phyloP scores from a whole-genome alignment of 2,113 vertebrate genomes.

The Hemibagrus wyckioides region DNA sequence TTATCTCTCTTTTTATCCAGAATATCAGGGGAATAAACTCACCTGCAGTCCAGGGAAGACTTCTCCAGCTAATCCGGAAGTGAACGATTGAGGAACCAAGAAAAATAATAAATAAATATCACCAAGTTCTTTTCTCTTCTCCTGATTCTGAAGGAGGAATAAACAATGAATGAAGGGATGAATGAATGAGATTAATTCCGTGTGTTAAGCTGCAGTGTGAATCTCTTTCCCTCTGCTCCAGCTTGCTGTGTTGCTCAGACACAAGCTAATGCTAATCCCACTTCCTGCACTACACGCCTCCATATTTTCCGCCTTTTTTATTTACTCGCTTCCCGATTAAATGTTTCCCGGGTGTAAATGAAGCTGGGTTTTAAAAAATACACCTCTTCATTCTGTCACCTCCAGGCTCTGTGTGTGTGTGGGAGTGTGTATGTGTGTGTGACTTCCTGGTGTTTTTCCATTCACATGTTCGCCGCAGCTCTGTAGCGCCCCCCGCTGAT shows the following conservation, averaged over 20 bases:
- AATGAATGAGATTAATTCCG: neutral
- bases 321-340: neutral
- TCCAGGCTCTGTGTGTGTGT: conserved; percentile 13
- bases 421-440: neutral
- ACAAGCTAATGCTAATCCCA: neutral
- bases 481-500: conserved; percentile 47
- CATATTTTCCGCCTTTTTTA: neutral
- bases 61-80: neutral
- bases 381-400: neutral
- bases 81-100: neutral
- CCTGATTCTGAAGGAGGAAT: too few species aligned
- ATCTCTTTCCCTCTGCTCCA: neutral
- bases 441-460: conserved; percentile 63
- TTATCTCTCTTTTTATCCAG: neutral
- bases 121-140: neutral
- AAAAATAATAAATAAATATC: too few species aligned
- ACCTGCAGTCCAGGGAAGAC: neutral
- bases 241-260: neutral
- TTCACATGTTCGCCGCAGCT: conserved; percentile 55
- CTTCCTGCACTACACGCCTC: neutral
- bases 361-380: neutral
- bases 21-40: neutral
- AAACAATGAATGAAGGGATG: neutral
- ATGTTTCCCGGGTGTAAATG: neutral
- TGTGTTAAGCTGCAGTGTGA: neutral